Base-by-base conservation (phyloP, 2,797 vertebrate genomes). In the Protonibea diacanthus region DNA sequence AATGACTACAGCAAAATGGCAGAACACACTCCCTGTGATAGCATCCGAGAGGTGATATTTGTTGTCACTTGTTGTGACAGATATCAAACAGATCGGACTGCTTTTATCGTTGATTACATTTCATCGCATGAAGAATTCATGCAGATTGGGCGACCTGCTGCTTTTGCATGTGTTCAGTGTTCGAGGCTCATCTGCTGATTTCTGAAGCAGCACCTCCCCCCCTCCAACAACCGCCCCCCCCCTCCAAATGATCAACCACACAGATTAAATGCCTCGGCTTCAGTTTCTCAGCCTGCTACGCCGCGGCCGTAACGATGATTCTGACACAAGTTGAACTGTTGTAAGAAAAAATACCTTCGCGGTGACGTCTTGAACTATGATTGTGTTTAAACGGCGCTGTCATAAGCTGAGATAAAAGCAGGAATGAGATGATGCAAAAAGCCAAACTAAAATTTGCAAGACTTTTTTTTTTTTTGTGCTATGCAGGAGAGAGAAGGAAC, bases 51-150 rank as follows among this genome's bases (percentile, higher is more conserved):
- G 85, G 52, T 60, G 79, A 86, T 59, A 57, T 71, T 76, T 87
- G 86, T 89, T 89, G 78, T 84, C 57, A n/a, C 66, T 82, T 88
- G 85, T 91, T 88, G 86, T 84, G 88, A 89, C 83, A 85, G 51
- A 80, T 73, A 84, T 86, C 83, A 89, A 86, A 91, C 84, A 78
- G 48, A 80, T 64, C n/a, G 0, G 5, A 49, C 9, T 9, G 76
- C 80, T 89, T 91, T 85, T 78, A 88, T 86, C 71, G 17, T 25
- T 47, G 75, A 86, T 83, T 84, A 56, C 15, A 71, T 90, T 88
- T 87, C 87, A 81, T 84, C 70, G 5, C 69, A 57, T 29, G 60
- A 33, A 60, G 29, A 33, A 55, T 61, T 76, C 49, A 29, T 62
- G 51, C 68, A 52, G 77, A 78, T 52, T 2, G 0, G 56, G 71